Percentiles rank a stretch among this genome's conserved stretches.
phyloP scores from a whole-genome alignment of 2,113 vertebrate species.

The Bubo scandiacus region DNA sequence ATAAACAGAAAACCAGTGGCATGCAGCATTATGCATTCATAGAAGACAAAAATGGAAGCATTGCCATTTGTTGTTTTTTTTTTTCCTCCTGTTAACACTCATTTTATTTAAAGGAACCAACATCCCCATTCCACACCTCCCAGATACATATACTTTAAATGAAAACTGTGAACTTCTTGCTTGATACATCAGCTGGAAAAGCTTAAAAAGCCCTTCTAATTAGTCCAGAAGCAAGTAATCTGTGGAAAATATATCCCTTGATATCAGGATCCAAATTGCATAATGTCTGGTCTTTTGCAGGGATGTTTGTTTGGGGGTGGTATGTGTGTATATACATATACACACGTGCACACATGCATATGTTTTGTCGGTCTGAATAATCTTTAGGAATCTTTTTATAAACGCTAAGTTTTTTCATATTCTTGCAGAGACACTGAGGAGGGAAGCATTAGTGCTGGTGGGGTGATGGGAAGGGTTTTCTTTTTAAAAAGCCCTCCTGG shows the following conservation, averaged over 20 bases:
- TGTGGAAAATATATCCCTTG: conserved; percentile 1
- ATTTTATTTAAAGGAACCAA: conserved; percentile 47
- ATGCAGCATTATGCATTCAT: conserved; percentile 44
- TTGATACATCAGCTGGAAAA: conserved; percentile 42
- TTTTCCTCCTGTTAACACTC: neutral
- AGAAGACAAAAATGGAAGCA: conserved; percentile 26
- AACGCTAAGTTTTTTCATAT: neutral
- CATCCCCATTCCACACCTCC: conserved; percentile 22
- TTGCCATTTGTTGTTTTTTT: neutral
- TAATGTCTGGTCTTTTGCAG: neutral
- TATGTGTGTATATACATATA: neutral
- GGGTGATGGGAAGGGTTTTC: conserved; percentile 3
- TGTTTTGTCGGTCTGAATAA: neutral
- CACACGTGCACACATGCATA: neutral
- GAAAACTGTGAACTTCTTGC: conserved; percentile 75
- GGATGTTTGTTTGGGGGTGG: neutral
- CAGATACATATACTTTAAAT: conserved; percentile 22
- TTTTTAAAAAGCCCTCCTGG: conserved; percentile 13
- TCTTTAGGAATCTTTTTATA: neutral
- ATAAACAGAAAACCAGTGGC: conserved; percentile 51
- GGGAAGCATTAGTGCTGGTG: neutral
- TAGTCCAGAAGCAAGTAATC: neutral
- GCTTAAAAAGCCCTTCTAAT: conserved; percentile 41
- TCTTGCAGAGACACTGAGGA: conserved; percentile 24
- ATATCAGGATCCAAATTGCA: neutral